Evolutionary conservation across 2,888 invertebrate species (phyloP).

Genomic region (Apomyelois bistriatella): DNA sequence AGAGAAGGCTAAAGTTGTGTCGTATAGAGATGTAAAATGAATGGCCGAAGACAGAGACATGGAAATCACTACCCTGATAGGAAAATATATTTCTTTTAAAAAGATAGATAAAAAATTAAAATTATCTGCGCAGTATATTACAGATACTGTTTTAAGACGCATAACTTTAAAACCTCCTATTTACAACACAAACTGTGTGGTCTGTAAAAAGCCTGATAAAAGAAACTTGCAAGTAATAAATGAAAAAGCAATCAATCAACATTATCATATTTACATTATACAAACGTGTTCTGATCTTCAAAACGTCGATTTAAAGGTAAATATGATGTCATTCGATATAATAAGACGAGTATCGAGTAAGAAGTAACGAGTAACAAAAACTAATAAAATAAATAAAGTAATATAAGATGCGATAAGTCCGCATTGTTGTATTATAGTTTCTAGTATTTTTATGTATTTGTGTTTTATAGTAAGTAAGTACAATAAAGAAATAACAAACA

Average conservation of each 20-base stretch:
- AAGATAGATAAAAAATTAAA: too few relatives aligned
- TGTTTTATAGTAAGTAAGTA: too few relatives aligned
- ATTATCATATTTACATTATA: not conserved
- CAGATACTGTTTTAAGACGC: not conserved
- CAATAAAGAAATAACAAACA: too few relatives aligned
- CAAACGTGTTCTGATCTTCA: not conserved
- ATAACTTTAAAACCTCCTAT: not conserved
- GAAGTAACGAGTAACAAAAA: not conserved
- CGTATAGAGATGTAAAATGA: too few relatives aligned
- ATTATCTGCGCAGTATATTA: not conserved
- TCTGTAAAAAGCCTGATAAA: not conserved
- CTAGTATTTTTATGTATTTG: too few relatives aligned
- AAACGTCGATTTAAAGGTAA: not conserved
- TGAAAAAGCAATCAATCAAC: not conserved
- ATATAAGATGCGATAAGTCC: too few relatives aligned
- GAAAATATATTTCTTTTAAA: too few relatives aligned
- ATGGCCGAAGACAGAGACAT: too few relatives aligned
- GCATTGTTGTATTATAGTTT: too few relatives aligned
- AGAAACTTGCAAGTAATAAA: conserved; percentile 2
- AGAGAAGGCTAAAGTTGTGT: too few relatives aligned
- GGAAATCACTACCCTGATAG: too few relatives aligned
- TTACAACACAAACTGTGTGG: not conserved
- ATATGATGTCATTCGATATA: conserved; percentile 5
- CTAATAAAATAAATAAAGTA: not conserved
- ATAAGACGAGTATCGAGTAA: not conserved